These are phyloP conservation scores for Cathartes aura DNA, from an alignment of 2,113 vertebrate species.

Conservation along the genomic window DNA sequence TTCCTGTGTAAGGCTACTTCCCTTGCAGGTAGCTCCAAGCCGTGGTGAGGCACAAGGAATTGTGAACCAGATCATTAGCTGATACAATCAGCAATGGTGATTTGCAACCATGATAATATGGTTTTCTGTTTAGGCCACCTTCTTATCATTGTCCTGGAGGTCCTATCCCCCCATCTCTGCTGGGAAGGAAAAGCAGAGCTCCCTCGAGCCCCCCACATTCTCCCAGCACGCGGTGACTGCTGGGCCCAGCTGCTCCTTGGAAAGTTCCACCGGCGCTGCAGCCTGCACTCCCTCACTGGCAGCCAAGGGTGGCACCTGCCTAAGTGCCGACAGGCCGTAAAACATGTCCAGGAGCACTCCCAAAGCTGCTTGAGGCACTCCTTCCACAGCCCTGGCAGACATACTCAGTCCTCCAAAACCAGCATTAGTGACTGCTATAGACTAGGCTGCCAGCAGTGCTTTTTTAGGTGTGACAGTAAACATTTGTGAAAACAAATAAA, in stretches of 20 bases:
- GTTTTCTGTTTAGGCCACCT: neutral
- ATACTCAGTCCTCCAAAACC: neutral
- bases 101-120: neutral
- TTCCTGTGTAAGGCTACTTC: neutral
- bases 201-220: neutral
- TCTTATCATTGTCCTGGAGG: neutral
- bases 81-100: neutral
- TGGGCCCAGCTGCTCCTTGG: neutral
- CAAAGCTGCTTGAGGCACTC: neutral
- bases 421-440: neutral
- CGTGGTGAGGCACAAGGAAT: neutral
- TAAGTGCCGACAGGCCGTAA: neutral
- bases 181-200: neutral
- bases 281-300: accelerated
- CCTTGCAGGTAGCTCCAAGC: neutral
- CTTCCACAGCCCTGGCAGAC: neutral
- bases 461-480: neutral
- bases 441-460: neutral
- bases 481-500: neutral
- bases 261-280: neutral
- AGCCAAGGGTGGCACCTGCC: neutral
- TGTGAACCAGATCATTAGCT: neutral
- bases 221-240: accelerated
- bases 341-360: neutral
- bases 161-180: neutral